Evolutionary conservation across 2,113 vertebrate genomes (phyloP).

Genomic region (Megaceryle maxima): DNA sequence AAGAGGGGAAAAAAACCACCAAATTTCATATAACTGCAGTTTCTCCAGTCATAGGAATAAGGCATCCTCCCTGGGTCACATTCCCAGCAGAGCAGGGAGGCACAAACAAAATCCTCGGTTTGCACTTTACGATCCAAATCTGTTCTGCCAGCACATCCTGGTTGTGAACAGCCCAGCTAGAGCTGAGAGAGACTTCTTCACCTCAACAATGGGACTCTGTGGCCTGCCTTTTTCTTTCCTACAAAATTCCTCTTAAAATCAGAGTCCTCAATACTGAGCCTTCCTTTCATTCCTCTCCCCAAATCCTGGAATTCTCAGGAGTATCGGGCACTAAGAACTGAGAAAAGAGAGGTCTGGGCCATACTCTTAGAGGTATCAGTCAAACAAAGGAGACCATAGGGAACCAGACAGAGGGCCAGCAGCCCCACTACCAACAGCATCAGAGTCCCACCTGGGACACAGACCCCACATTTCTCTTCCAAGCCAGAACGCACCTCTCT

Average conservation of each 20-base stretch:
- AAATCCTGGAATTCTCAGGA: background rate
- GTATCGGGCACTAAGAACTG: background rate
- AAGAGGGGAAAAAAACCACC: background rate
- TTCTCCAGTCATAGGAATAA: background rate
- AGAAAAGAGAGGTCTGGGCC: background rate
- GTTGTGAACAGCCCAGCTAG: background rate
- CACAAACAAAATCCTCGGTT: background rate
- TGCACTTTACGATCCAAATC: background rate
- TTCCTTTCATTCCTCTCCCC: background rate
- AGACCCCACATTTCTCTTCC: background rate
- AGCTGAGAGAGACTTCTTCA: background rate
- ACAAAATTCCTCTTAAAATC: background rate
- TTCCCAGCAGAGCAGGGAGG: background rate
- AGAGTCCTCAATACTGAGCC: background rate
- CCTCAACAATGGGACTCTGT: background rate
- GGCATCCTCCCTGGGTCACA: background rate
- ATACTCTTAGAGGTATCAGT: background rate
- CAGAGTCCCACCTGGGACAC: constrained; percentile 1
- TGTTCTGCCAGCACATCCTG: background rate
- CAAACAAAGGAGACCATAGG: constrained; percentile 32
- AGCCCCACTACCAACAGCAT: background rate
- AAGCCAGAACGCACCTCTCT: background rate
- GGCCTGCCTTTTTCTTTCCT: background rate
- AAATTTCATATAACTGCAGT: background rate
- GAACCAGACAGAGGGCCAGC: background rate